Base-by-base conservation (phyloP, 2,113 vertebrate species). In the Gavia stellata region DNA sequence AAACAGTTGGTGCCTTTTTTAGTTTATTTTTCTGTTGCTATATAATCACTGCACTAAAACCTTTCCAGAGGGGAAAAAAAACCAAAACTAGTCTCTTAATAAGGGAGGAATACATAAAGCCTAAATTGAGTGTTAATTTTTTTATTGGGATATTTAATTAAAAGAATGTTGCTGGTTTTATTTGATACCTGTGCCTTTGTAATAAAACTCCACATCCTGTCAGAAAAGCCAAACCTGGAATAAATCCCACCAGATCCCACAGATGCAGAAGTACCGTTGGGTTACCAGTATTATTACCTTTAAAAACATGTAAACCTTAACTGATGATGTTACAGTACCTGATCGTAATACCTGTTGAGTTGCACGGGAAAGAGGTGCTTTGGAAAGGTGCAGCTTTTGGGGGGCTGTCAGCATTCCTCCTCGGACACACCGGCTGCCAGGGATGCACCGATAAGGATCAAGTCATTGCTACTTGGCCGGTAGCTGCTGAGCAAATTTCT, bases 1-100 rank as follows among this genome's bases (percentile, higher is more conserved):
- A 94, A 95, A 89, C 96, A 97, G 94, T 97, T 97, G 95, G 98
- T 98, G 98, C 98, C 98, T 98, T 98, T 98, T 97, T 96, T 96
- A 85, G 91, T 96, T 95, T 95, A 96, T 93, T 95, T 97, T 95
- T 95, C 74, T 96, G 88, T 97, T 96, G 93, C 92, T 95, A 92
- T 93, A 92, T 93, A 92, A 86, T 96, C 91, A 95, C 95, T 96
- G 95, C 97, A 97, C 96, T 96, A 97, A 96, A 96, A 91, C 80
- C 71, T 95, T 97, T 95, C 94, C 93, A 89, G 81, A 92, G 29
- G 34, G 79, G 34, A 11, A 40, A 73, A 61, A 59, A 83, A 58
- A 47, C 28, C 50, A 94, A 62, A 77, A 14, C 53, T 78, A 81
- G 68, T 96, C 88, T 96, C 92, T 95, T 96, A 90, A 40, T 63